Evolutionary conservation across 2,797 vertebrate genomes (phyloP).

Genomic region (Kryptolebias ocellatus): DNA sequence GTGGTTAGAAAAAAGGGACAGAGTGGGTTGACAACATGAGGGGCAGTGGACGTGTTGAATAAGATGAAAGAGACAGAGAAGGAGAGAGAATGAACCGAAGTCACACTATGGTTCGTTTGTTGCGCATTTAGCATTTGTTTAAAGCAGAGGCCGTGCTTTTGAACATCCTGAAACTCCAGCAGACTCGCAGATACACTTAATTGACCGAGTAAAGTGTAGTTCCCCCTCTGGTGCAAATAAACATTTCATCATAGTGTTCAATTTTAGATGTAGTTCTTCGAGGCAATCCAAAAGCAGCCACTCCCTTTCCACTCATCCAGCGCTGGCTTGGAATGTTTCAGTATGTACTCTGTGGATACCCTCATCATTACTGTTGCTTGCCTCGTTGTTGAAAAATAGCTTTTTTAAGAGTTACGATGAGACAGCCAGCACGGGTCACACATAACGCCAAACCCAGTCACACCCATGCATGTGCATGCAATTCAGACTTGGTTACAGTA

Average conservation of each 20-base stretch:
- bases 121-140: slow-evolving; percentile 20
- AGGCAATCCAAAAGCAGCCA: slow-evolving; percentile 50
- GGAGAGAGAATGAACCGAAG: slow-evolving; percentile 4
- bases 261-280: slow-evolving; percentile 40
- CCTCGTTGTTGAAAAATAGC: slow-evolving; percentile 63
- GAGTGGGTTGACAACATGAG: slow-evolving; percentile 8
- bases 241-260: slow-evolving; percentile 32
- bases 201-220: slow-evolving; percentile 12
- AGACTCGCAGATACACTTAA: not conserved
- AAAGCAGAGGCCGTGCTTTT: not conserved
- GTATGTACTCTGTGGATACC: slow-evolving; percentile 34
- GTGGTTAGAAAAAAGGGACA: slow-evolving; percentile 40
- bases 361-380: slow-evolving; percentile 41
- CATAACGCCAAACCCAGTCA: slow-evolving; percentile 38
- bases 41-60: slow-evolving; percentile 8
- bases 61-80: slow-evolving; percentile 8
- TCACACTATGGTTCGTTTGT: slow-evolving; percentile 20
- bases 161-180: slow-evolving; percentile 10
- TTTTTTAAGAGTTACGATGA: slow-evolving; percentile 45
- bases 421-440: slow-evolving; percentile 27
- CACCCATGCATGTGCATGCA: slow-evolving; percentile 30
- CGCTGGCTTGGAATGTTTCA: slow-evolving; percentile 52
- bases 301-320: slow-evolving; percentile 59
- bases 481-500: slow-evolving; percentile 15
- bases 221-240: slow-evolving; percentile 35